Conservation (phyloP, 2,888 invertebrate genomes). For the Coelinius sp. region DNA sequence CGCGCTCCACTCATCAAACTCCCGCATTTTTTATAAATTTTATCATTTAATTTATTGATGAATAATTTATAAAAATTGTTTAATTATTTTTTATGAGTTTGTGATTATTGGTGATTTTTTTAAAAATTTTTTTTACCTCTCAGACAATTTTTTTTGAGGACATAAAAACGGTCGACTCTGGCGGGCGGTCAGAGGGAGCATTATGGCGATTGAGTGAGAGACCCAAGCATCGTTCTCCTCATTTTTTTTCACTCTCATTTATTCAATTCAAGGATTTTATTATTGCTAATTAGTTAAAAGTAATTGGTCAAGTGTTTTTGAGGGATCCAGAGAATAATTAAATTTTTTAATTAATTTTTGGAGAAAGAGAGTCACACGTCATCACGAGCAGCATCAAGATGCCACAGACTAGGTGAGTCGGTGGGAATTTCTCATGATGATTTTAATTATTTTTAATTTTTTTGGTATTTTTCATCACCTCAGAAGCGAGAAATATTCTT, state of each 20-base stretch:
- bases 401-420: conserved; percentile 68
- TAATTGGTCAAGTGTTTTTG: background rate
- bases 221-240: conserved; percentile 56
- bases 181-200: conserved; percentile 47
- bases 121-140: background rate
- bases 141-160: background rate
- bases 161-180: conserved; percentile 14
- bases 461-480: conserved; percentile 15
- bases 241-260: conserved; percentile 42
- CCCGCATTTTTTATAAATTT: conserved; percentile 47
- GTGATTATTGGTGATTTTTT: background rate
- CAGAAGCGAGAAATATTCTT: background rate
- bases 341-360: background rate
- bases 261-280: background rate
- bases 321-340: background rate
- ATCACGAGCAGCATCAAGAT: conserved; percentile 60
- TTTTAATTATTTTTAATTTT: conserved; percentile 15
- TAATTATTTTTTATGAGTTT: background rate
- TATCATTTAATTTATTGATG: conserved; percentile 12
- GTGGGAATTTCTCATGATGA: conserved; percentile 45
- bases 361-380: conserved; percentile 51
- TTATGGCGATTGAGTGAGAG: conserved; percentile 63
- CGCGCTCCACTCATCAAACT: conserved; percentile 60
- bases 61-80: background rate
- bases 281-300: background rate